A percentile compares a stretch with the other conserved stretches of the same genome.
phyloP scores from a whole-genome alignment of 2,888 invertebrate genomes.

The Hartigia nigra region DNA sequence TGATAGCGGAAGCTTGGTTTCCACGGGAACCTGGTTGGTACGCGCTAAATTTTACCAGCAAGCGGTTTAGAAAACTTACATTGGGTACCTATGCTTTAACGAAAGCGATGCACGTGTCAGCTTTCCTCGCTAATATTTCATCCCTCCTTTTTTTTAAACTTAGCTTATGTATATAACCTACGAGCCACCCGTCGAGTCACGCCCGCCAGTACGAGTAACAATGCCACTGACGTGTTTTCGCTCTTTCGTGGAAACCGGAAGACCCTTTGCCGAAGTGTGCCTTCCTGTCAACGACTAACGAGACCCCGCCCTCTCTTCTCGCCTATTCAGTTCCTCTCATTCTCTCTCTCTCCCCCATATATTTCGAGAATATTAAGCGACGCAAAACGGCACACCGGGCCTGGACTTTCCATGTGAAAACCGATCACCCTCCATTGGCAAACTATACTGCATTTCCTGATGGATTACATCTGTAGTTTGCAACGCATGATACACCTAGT shows the following conservation, averaged over 20 bases:
- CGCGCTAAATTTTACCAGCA: not conserved
- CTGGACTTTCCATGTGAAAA: not conserved
- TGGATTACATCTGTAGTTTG: not conserved
- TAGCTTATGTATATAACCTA: not conserved
- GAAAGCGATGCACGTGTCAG: not conserved
- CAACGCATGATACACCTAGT: not conserved
- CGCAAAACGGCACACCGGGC: not conserved
- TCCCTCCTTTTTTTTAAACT: not conserved
- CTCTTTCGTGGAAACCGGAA: slow-evolving; percentile 8
- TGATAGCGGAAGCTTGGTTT: not conserved
- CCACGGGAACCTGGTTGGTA: not conserved
- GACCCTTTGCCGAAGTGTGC: slow-evolving; percentile 6
- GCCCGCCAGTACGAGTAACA: not conserved
- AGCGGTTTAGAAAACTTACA: not conserved
- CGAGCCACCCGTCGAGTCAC: not conserved
- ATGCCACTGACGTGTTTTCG: slow-evolving; percentile 4
- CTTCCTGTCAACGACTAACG: slow-evolving; percentile 57
- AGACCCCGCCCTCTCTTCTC: slow-evolving; percentile 27
- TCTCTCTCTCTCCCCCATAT: not conserved
- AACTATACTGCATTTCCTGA: not conserved
- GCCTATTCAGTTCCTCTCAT: not conserved
- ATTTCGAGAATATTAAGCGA: slow-evolving; percentile 11
- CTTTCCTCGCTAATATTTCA: not conserved
- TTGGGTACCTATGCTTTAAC: not conserved
- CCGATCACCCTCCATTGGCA: not conserved